These are phyloP conservation scores for Orthochromis indermauri DNA, from an alignment of 2,113 vertebrate species.

Conservation along the genomic window DNA sequence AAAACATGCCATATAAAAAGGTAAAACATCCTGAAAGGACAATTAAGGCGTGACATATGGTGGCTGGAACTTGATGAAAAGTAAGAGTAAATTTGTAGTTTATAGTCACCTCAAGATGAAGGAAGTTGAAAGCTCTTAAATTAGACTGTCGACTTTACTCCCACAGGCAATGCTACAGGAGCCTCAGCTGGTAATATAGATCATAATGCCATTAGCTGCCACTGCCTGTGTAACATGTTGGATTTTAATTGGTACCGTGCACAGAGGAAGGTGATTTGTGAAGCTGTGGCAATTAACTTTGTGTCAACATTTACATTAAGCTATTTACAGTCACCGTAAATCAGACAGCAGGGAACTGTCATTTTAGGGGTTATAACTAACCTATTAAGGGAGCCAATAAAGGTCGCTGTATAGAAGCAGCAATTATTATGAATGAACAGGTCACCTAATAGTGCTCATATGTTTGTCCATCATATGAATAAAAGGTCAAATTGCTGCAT, in stretches of 20 bases:
- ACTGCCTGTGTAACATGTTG: background rate
- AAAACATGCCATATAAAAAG: background rate
- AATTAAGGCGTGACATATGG: background rate
- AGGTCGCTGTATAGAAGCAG: background rate
- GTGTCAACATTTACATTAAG: conserved; percentile 8
- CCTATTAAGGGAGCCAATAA: background rate
- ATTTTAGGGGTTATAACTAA: background rate
- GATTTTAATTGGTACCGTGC: background rate
- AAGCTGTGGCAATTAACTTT: conserved; percentile 5
- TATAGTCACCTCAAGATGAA: background rate
- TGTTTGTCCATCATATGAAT: background rate
- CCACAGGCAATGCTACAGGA: background rate
- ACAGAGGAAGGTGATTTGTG: background rate
- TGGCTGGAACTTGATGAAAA: background rate
- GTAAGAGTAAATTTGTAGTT: background rate
- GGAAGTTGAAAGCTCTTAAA: conserved; percentile 9
- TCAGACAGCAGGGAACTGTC: background rate
- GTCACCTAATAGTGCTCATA: background rate
- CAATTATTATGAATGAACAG: background rate
- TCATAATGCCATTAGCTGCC: background rate
- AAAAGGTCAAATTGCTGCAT: background rate
- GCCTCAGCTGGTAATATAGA: background rate
- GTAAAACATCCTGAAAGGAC: background rate
- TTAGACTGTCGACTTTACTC: conserved; percentile 8
- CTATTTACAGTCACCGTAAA: background rate